Base-by-base conservation (phyloP, 2,797 vertebrate genomes). In the Tachyglossus aculeatus region DNA sequence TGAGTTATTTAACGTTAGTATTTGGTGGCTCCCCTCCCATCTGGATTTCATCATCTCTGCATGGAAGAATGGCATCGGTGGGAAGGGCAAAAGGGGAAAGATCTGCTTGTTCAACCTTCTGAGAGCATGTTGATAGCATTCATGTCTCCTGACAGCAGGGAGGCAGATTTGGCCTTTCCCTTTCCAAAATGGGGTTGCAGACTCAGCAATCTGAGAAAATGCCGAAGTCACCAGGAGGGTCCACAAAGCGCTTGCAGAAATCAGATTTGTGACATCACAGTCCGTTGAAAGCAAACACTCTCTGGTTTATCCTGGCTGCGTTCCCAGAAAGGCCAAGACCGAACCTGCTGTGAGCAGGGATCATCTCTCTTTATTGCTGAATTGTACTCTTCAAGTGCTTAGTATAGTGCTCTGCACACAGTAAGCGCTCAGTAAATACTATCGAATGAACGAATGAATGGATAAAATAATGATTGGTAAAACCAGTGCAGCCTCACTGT, bases 1-100 rank as follows among this genome's bases (percentile, higher is more conserved):
- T 50, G 63, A 71, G 27, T 71, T 78, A 50, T 73, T 83, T 78
- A 62, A 70, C 65, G 27, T 36, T 50, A 56, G 56, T 67, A 50
- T 9, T 31, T 16, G 45, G 53, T 71, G 47, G 47, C 25, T 63
- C 37, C 36, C 34, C 13, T 54, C 66, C 65, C 76, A 88, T 71
- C 71, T 83, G 81, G 72, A 77, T 67, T 77, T 60, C 65, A 69
- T n/a, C 40, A 71, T 53, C 14, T 24, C 1, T 57, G 44, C 19
- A 44, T 45, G 21, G 52, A 70, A 62, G 4, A 4, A 10, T 25
- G 52, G 3, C 22, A 52, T 66, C 36, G 32, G 24, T 0, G 0
- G 6, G 32, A 34, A 74, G n/a, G 59, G 22, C 6, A 50, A 70
- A 80, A 75, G 15, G 65, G 68, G 67, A 43, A 18, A 15, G 21